A percentile compares a stretch with the other conserved stretches of the same genome.
These are phyloP conservation scores for Spisula solida DNA, from an alignment of 2,888 invertebrate species.

Conservation along the genomic window DNA sequence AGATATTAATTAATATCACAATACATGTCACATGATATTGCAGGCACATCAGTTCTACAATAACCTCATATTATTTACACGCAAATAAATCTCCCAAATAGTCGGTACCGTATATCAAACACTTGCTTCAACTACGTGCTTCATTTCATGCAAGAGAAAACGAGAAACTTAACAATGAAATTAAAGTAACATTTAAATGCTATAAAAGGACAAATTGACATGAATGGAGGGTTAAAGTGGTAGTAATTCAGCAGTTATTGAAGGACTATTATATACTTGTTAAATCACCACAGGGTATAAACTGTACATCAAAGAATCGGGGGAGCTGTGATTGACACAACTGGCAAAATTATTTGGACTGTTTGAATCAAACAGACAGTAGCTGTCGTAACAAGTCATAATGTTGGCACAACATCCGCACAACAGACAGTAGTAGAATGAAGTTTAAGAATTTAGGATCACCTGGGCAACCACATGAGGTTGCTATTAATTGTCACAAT, in stretches of 20 bases:
- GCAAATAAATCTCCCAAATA: background rate
- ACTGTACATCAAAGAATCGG: background rate
- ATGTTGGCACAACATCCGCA: background rate
- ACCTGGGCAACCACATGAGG: background rate
- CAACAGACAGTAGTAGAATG: background rate
- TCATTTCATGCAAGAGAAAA: background rate
- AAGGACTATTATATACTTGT: conserved; percentile 12
- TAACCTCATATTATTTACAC: background rate
- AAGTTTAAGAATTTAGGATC: background rate
- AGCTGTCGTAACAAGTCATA: conserved; percentile 2
- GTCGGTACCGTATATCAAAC: background rate
- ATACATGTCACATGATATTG: conserved; percentile 9
- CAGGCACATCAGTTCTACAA: background rate
- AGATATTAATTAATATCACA: conserved; percentile 9
- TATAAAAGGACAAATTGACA: conserved; percentile 11
- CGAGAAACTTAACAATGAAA: background rate
- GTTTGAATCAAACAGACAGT: background rate
- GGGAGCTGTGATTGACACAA: background rate
- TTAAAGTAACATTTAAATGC: background rate
- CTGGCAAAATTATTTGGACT: background rate
- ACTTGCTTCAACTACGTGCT: background rate
- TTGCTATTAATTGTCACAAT: background rate
- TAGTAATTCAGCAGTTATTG: background rate
- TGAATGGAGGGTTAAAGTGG: background rate
- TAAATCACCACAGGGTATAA: conserved; percentile 3